Conservation (phyloP, 2,113 vertebrate species). For the Maccullochella peelii region DNA sequence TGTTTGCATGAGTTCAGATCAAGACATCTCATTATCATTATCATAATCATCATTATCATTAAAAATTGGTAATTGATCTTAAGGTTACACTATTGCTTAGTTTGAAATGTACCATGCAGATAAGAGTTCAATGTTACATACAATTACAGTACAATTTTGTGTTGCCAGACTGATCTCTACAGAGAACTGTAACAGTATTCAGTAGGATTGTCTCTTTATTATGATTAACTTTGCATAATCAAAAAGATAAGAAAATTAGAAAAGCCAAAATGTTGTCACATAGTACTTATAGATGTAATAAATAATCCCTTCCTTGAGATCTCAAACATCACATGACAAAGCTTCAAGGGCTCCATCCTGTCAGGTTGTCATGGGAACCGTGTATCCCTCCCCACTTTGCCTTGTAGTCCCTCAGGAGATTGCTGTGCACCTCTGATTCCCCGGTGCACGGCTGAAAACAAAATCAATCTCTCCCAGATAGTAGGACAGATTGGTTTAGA, state of each 20-base stretch:
- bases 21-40: too few species aligned
- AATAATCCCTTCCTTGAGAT: conserved; percentile 61
- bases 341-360: conserved; percentile 81
- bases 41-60: too few species aligned
- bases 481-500: too few species aligned
- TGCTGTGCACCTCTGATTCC: conserved; percentile 63
- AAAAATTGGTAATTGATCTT: background rate
- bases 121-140: background rate
- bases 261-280: conserved; percentile 11
- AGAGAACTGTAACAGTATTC: background rate
- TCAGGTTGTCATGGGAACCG: conserved; percentile 84
- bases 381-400: conserved; percentile 72
- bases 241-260: background rate
- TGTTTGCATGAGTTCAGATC: background rate
- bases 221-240: background rate
- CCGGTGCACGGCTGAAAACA: conserved; percentile 54
- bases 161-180: background rate
- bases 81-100: background rate
- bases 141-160: background rate
- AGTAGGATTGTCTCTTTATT: background rate
- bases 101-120: background rate
- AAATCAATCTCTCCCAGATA: conserved; percentile 43
- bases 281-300: conserved; percentile 17
- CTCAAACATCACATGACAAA: conserved; percentile 76
- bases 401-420: conserved; percentile 71